Evolutionary conservation across 2,888 invertebrate species (phyloP), one percentile per base, ranked within the genome.

Genomic region (Synanthedon myopaeformis): DNA sequence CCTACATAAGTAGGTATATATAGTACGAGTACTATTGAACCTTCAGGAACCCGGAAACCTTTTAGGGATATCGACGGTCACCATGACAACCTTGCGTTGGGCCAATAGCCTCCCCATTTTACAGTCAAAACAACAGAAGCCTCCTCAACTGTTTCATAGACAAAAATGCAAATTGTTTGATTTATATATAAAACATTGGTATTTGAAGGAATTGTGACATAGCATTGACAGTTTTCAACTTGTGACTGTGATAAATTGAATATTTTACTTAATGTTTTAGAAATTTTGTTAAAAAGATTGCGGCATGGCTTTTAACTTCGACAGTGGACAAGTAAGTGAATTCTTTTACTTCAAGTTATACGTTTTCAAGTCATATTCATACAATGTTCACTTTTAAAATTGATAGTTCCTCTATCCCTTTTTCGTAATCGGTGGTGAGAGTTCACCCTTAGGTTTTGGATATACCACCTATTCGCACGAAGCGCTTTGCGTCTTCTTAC

Each of bases 241-340:
- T 57, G 57, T 61, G 49, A 56, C 66, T 73, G 76, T 76, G 76
- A 71, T 71, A 67, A 23, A 23, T 71, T 67, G 53, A 50, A 52
- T 53, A 41, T 45, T 45, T 45, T 45, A 6, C 17, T 13, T 42
- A 56, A 53, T 41, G 45, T 51, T 57, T 55, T 61, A 51, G 35
- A 60, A 62, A 67, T 66, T 65, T 63, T 55, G 60, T 59, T 59
- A 58, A 58, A 52, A 57, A 55, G 57, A 58, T 49, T 55, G 57
- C 56, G 64, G 55, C 50, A 87, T 87, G 86, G 72, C 86, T 53
- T 86, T 67, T 60, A 80, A 83, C 65, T 87, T 87, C 67, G 81
- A 85, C 57, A 86, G 86, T 57, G 86, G 80, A 42, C 86, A 87
- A 64, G 86, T 87, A 63, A 76, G 79, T 75, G 4, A 45, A 45